Conservation (phyloP, 2,797 vertebrate species). For the Gymnoscopelus braueri region DNA sequence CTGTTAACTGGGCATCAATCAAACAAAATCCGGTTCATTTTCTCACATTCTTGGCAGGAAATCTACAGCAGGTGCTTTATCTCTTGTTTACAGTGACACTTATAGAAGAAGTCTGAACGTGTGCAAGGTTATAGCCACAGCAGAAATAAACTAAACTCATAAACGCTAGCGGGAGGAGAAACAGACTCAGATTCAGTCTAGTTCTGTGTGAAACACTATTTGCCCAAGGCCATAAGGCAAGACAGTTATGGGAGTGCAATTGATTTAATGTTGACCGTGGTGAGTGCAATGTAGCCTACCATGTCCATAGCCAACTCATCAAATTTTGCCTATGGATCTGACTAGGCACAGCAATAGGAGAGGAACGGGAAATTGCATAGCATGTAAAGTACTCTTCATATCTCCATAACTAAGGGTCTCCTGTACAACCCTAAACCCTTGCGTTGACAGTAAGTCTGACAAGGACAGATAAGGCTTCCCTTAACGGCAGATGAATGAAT, state of each 20-base stretch:
- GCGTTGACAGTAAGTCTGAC: too few relatives aligned
- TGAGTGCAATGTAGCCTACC: too few relatives aligned
- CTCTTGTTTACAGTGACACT: constrained; percentile 56
- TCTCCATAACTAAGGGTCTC: too few relatives aligned
- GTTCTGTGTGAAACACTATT: constrained; percentile 35
- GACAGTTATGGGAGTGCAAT: constrained; percentile 17
- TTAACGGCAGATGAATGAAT: too few relatives aligned
- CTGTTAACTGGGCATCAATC: background rate
- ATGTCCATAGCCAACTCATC: too few relatives aligned
- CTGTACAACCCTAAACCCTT: too few relatives aligned
- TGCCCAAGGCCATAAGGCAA: constrained; percentile 53
- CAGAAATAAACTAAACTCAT: constrained; percentile 36
- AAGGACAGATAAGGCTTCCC: too few relatives aligned
- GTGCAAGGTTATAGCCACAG: constrained; percentile 26
- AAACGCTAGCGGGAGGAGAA: constrained; percentile 24
- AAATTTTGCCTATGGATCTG: too few relatives aligned
- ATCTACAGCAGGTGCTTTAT: constrained; percentile 67
- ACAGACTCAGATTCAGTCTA: constrained; percentile 55
- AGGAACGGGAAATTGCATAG: too few relatives aligned
- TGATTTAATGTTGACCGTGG: constrained; percentile 20
- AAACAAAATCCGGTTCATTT: constrained; percentile 6
- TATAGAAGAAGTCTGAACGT: constrained; percentile 39
- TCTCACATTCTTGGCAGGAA: constrained; percentile 7
- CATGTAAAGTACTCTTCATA: too few relatives aligned
- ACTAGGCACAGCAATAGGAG: too few relatives aligned